Percentiles rank a stretch among this genome's conserved stretches.
Conservation (phyloP, 2,797 vertebrate genomes). For the Poecilia wingei region DNA sequence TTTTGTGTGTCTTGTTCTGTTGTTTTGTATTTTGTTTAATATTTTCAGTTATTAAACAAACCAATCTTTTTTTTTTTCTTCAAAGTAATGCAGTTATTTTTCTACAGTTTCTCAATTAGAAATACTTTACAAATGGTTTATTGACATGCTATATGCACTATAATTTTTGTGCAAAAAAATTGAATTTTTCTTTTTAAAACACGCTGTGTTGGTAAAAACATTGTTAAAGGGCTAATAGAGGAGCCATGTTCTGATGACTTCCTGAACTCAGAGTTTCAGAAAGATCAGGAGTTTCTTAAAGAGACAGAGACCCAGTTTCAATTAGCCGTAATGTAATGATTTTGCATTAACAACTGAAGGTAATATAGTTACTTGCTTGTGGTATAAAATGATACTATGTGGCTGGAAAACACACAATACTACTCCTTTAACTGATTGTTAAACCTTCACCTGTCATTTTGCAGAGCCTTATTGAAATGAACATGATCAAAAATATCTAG, state of each 20-base stretch:
- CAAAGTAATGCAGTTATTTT: neutral
- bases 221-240: no score
- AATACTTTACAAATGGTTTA: neutral
- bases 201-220: no score
- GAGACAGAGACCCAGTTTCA: no score
- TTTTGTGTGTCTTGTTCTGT: neutral
- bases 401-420: no score
- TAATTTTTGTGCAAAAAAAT: neutral
- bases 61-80: neutral
- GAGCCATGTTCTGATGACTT: no score
- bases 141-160: neutral
- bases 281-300: no score
- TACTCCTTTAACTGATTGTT: neutral
- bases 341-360: no score
- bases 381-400: no score
- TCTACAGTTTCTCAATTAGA: neutral
- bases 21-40: neutral
- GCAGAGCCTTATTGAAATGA: neutral
- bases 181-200: no score
- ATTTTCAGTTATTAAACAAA: neutral
- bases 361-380: no score
- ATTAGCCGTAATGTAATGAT: no score
- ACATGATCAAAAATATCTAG: neutral
- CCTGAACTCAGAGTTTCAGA: no score
- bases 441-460: neutral